phyloP scores from a whole-genome alignment of 2,888 invertebrate genomes.

The Siphonodentalium dalli region DNA sequence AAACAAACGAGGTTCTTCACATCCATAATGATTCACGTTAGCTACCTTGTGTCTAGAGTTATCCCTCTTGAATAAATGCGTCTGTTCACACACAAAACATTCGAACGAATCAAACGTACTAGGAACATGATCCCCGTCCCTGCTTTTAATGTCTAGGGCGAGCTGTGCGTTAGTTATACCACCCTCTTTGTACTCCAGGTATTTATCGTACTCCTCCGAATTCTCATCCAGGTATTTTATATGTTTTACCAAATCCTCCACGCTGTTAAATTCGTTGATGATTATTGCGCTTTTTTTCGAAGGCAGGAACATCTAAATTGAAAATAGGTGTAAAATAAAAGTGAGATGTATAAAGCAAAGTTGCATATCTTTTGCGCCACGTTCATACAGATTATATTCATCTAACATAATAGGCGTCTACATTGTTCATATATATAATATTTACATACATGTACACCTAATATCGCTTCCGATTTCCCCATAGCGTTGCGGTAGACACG shows the following conservation, averaged over 20 bases:
- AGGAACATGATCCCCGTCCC: conserved; percentile 37
- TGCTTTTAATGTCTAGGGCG: conserved; percentile 27
- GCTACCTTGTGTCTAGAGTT: too few species aligned
- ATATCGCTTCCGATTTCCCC: too few species aligned
- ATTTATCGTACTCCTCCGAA: conserved; percentile 48
- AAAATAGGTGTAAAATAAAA: not conserved
- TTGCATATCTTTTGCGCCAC: too few species aligned
- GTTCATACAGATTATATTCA: too few species aligned
- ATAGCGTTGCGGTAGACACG: too few species aligned
- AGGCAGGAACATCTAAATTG: conserved; percentile 50
- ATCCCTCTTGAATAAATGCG: conserved; percentile 37
- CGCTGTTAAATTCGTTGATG: conserved; percentile 47
- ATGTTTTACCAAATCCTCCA: conserved; percentile 45
- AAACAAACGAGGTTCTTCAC: conserved; percentile 65
- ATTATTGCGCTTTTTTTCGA: conserved; percentile 48
- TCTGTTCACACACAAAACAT: conserved; percentile 51
- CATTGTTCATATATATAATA: too few species aligned
- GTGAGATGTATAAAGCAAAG: not conserved
- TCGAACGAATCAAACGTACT: conserved; percentile 46
- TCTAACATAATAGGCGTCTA: too few species aligned
- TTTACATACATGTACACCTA: too few species aligned
- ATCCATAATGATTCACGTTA: conserved; percentile 66
- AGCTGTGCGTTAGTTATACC: conserved; percentile 44
- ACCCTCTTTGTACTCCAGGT: conserved; percentile 39
- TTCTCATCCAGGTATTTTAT: conserved; percentile 45